Conservation (phyloP, 2,888 invertebrate species). For the Nesidiocoris tenuis region DNA sequence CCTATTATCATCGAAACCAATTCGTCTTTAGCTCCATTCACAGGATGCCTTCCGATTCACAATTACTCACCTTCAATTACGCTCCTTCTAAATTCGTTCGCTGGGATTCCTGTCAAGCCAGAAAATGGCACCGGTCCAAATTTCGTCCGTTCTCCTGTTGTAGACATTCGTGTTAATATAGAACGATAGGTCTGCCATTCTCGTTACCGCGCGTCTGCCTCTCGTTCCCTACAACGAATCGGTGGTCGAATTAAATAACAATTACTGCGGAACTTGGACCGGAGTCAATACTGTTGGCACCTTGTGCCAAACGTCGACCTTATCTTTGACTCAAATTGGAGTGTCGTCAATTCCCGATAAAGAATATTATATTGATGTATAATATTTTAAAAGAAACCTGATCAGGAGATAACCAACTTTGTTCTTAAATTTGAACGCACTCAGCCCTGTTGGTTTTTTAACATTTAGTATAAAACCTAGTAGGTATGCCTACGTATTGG, state of each 20-base stretch:
- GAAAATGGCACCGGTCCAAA: slow-evolving; percentile 10
- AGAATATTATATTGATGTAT: too few species aligned
- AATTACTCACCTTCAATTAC: slow-evolving; percentile 43
- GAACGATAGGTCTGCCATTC: slow-evolving; percentile 5
- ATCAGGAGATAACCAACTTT: too few species aligned
- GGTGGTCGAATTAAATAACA: slow-evolving; percentile 11
- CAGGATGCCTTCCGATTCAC: slow-evolving; percentile 24
- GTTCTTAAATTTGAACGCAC: too few species aligned
- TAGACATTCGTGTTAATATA: slow-evolving; percentile 10
- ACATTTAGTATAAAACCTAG: too few species aligned
- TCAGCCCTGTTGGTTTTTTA: too few species aligned
- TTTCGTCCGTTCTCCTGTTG: slow-evolving; percentile 3
- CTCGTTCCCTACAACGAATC: slow-evolving; percentile 6
- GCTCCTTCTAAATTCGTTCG: slow-evolving; percentile 24
- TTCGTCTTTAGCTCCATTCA: slow-evolving; percentile 20
- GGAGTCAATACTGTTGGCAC: neutral
- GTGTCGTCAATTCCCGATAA: too few species aligned
- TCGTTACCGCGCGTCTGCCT: neutral
- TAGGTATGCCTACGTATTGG: too few species aligned
- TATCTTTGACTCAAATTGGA: too few species aligned
- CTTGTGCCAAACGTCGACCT: neutral
- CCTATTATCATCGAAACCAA: too few species aligned
- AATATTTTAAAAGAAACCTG: too few species aligned
- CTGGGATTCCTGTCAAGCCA: neutral
- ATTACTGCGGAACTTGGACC: slow-evolving; percentile 8